A percentile compares a stretch with the other conserved stretches of the same genome.
Conservation (phyloP, 1,140 invertebrate genomes). For the Triops cancriformis region DNA sequence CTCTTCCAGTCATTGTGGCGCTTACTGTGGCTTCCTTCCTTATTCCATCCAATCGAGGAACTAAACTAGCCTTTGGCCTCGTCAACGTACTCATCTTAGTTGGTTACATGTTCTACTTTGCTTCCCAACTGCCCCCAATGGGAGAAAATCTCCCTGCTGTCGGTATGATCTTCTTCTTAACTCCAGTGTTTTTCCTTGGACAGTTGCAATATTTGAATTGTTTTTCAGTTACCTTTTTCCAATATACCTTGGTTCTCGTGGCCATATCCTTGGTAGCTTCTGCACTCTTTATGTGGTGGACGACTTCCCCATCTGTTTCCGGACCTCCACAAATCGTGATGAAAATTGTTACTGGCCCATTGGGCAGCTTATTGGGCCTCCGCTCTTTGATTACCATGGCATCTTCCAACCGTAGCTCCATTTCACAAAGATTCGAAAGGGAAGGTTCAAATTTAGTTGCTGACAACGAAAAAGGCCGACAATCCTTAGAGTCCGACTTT, state of each 20-base stretch:
- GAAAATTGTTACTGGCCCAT: constrained; percentile 44
- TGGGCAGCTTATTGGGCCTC: constrained; percentile 43
- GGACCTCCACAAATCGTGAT: constrained; percentile 49
- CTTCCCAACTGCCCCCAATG: constrained; percentile 50
- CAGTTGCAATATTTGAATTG: background rate
- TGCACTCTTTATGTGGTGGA: constrained; percentile 51
- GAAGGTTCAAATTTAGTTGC: constrained; percentile 4
- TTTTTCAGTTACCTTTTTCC: constrained; percentile 49
- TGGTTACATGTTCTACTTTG: constrained; percentile 55
- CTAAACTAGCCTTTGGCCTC: constrained; percentile 54
- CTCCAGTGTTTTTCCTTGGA: background rate
- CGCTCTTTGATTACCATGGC: constrained; percentile 31
- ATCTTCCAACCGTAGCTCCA: background rate
- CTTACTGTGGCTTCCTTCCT: constrained; percentile 54
- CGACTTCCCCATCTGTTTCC: constrained; percentile 42
- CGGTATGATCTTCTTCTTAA: constrained; percentile 44
- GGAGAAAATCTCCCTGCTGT: constrained; percentile 54
- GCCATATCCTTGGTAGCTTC: constrained; percentile 53
- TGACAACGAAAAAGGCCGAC: constrained; percentile 15
- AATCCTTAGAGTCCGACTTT: background rate
- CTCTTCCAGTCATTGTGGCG: constrained; percentile 49
- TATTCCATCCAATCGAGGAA: constrained; percentile 54
- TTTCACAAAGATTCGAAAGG: background rate
- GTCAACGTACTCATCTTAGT: constrained; percentile 49
- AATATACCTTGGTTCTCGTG: constrained; percentile 48